Conservation (phyloP, 2,797 vertebrate species). For the Sebastes taczanowskii region DNA sequence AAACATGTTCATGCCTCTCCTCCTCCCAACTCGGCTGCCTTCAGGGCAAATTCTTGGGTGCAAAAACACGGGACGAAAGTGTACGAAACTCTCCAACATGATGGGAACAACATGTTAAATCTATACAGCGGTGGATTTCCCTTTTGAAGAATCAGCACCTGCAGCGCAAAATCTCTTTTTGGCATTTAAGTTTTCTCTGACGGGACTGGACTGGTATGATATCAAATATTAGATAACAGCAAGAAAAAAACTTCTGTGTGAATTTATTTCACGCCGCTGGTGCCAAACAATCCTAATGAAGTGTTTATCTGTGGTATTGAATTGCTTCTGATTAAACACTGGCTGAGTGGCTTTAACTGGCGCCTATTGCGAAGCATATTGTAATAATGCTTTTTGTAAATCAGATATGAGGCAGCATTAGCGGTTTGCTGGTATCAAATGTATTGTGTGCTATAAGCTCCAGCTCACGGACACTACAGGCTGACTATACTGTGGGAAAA, state of each 20-base stretch:
- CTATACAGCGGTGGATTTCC: not conserved
- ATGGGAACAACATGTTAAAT: constrained; percentile 3
- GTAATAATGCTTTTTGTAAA: constrained; percentile 14
- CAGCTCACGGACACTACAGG: not conserved
- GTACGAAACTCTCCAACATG: not conserved
- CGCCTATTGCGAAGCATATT: constrained; percentile 5
- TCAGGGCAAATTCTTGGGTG: constrained; percentile 35
- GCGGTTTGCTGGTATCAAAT: not conserved
- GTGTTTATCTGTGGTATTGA: constrained; percentile 26
- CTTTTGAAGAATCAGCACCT: not conserved
- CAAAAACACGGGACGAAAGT: constrained; percentile 13
- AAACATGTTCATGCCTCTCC: constrained; percentile 33
- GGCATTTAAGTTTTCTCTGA: not conserved
- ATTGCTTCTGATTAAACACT: constrained; percentile 41
- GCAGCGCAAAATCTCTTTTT: not conserved
- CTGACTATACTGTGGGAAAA: not conserved
- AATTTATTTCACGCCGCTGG: not conserved
- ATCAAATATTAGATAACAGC: not conserved
- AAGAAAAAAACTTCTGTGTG: not conserved
- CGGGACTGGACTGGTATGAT: not conserved
- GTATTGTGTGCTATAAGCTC: not conserved
- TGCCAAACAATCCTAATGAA: constrained; percentile 14
- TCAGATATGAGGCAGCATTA: constrained; percentile 16
- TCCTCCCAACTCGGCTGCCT: constrained; percentile 4
- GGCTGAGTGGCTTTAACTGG: constrained; percentile 18